Base-by-base conservation (phyloP, 2,113 vertebrate species). In the Brachirus orientalis region DNA sequence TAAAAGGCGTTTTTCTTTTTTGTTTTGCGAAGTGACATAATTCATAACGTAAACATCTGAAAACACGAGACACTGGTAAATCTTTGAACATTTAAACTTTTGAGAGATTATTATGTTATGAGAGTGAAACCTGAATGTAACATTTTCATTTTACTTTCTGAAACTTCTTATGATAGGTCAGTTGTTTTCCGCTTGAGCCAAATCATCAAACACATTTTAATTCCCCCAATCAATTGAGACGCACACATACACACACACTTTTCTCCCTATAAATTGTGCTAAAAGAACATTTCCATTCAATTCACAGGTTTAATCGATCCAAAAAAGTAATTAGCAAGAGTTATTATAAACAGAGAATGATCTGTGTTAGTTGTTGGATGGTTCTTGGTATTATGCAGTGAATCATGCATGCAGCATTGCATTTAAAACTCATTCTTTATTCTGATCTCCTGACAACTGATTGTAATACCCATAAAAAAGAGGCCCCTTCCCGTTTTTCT, bases 341-440 rank as follows among this genome's bases (percentile, higher is more conserved):
- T 86, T 82, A 87, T 85, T 80, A 78, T 69, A 77, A 88, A 85
- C 76, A 78, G 64, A 66, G 40, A 79, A 74, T 77, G 64, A 73
- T 80, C 35, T 75, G 66, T 79, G 67, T 64, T 68, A 45, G 70
- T 58, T 63, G 45, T 50, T 61, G 53, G 44, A 62, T 68, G 58
- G 37, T 46, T 35, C 40, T 62, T 18, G 1, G 59, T 74, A 28
- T 72, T 71, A 76, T 51, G 10, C 36, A 46, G 54, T 71, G 46
- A 72, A 41, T 78, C 61, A 58, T 62, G 63, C 28, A 77, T 44
- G 46, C 46, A n/a, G 13, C 6, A 22, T 55, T 33, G 40, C 65
- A 62, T 72, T 70, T 60, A 55, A 77, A 72, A 61, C 18, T 28
- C 10, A 28, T 67, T 61, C 73, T 68, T 74, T 67, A 76, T 68